A percentile compares a stretch with the other conserved stretches of the same genome.
phyloP scores from a whole-genome alignment of 2,113 vertebrate species.

The Rhinoptilus africanus region DNA sequence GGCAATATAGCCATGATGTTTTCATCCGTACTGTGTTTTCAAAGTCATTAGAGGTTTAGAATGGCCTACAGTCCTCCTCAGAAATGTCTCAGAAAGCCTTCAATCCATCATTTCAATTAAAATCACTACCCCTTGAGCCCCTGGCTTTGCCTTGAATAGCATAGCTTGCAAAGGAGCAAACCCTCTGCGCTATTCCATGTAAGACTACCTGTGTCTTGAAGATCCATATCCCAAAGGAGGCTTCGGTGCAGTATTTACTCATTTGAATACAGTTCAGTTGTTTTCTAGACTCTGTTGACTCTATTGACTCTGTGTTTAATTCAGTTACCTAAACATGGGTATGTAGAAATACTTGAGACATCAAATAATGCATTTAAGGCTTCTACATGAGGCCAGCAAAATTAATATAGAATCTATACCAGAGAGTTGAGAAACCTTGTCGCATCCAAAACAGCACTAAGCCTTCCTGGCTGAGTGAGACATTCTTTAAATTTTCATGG shows the following conservation, averaged over 20 bases:
- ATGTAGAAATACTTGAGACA: neutral
- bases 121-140: neutral
- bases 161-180: neutral
- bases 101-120: neutral
- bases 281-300: neutral
- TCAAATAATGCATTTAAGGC: neutral
- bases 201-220: neutral
- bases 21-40: neutral
- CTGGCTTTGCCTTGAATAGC: neutral
- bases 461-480: neutral
- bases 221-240: neutral
- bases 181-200: neutral
- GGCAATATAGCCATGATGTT: neutral
- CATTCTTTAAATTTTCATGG: neutral
- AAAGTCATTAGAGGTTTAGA: neutral
- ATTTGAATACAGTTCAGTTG: too few species aligned
- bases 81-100: neutral
- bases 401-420: neutral
- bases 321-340: neutral
- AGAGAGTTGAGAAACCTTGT: neutral
- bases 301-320: neutral
- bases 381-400: neutral
- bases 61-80: neutral
- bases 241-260: neutral
- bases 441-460: neutral